Evolutionary conservation across 2,797 vertebrate species (phyloP), one percentile per base, ranked within the genome.

Genomic region (Meriones psammophilus): DNA sequence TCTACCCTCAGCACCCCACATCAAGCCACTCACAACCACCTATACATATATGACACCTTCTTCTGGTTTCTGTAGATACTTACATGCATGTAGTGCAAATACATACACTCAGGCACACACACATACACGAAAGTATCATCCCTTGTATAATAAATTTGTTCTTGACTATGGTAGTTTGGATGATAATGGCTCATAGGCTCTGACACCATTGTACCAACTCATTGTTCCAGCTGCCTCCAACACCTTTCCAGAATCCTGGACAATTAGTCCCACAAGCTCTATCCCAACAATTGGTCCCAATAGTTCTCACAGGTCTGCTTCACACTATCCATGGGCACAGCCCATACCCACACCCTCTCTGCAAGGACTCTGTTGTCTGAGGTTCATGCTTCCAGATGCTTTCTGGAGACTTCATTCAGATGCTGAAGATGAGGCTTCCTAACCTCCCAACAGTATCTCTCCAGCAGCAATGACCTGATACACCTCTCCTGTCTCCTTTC

Each of bases 211-310:
- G 1, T 13, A n/a, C 62, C n/a, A 66, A 71, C 13, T 50, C 8
- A 3, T 9, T 12, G 20, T 39, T 62, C 79, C 14, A 24, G 8
- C 13, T 22, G 74, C 17, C 36, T 76, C 22, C 28, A 60, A 24
- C 8, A 39, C 1, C n/a, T 54, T n/a, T 15, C 39, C 39, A 60
- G 46, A 28, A 58, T 22, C 58, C 50, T 1, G 58, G 18, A 56
- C 0, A 8, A 18, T 8, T 46, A 22, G 26, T 2, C 12, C 28
- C 8, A 9, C 3, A 2, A 36, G 50, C 26, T 3, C 2, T 9
- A 17, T 2, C 46, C 15, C 7, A 42, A 50, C 50, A 50, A 8
- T 10, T 50, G 50, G 50, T 50, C 50, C 50, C 6, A 5, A 22
- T 39, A 39, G 69, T 50, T 42, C 39, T 69, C 92, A 50, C 17